Evolutionary conservation across 2,797 vertebrate species (phyloP).

Genomic region (Clarias laeviceps): DNA sequence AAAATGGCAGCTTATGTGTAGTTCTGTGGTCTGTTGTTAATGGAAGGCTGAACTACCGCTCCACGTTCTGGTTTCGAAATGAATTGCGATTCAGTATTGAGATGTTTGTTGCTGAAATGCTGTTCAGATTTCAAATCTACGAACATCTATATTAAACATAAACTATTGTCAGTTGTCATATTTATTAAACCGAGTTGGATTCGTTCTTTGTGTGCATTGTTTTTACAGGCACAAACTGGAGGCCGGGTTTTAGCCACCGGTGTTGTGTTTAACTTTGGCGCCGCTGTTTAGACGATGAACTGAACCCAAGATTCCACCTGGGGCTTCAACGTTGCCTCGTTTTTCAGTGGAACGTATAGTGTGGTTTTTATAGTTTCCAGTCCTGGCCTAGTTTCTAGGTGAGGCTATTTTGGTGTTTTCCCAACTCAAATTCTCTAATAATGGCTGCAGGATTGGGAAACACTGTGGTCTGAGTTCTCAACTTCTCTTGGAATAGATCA

Average conservation of each 20-base stretch:
- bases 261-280: constrained; percentile 17
- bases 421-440: constrained; percentile 2
- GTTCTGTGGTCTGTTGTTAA: not conserved
- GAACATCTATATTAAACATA: not conserved
- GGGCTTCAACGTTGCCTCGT: constrained; percentile 3
- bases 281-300: not conserved
- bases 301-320: constrained; percentile 17
- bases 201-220: not conserved
- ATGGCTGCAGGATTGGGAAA: not conserved
- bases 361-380: not conserved
- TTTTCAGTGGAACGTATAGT: not conserved
- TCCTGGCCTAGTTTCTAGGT: not conserved
- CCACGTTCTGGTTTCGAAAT: not conserved
- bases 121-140: not conserved
- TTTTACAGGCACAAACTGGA: not conserved
- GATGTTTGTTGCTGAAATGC: not conserved
- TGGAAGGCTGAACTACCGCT: too few species aligned
- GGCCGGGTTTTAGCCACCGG: not conserved
- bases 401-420: constrained; percentile 6
- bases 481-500: constrained; percentile 8
- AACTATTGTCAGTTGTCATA: not conserved
- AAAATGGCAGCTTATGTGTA: not conserved
- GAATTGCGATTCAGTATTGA: not conserved
- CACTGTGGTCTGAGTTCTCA: constrained; percentile 3
- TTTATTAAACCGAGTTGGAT: not conserved